These are phyloP conservation scores for Hestina assimilis DNA, from an alignment of 1,140 invertebrate species.

Conservation along the genomic window DNA sequence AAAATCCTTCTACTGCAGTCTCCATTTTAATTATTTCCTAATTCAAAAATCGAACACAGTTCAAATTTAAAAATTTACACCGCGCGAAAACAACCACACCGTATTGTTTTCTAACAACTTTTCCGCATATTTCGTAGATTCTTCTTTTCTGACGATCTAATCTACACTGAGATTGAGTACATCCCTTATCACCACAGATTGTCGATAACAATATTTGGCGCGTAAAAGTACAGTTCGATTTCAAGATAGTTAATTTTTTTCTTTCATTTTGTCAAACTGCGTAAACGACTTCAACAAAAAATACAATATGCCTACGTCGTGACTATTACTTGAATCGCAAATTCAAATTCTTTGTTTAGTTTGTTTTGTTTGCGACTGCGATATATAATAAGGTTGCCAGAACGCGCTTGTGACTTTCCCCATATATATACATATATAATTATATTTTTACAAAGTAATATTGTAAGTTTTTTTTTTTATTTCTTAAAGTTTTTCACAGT, in stretches of 20 bases:
- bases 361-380: constrained; percentile 13
- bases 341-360: constrained; percentile 12
- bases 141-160: constrained; percentile 50
- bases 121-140: constrained; percentile 27
- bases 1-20: constrained; percentile 40
- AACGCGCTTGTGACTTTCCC: background rate
- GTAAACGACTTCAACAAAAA: constrained; percentile 3
- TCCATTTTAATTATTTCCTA: constrained; percentile 33
- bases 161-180: constrained; percentile 64
- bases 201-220: constrained; percentile 25
- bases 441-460: no score
- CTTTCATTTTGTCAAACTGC: constrained; percentile 27
- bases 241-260: constrained; percentile 2
- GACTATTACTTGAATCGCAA: constrained; percentile 15
- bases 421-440: no score
- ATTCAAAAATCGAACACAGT: constrained; percentile 11
- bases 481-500: no score
- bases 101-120: constrained; percentile 11
- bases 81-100: constrained; percentile 3
- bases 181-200: constrained; percentile 41
- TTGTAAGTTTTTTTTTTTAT: no score
- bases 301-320: constrained; percentile 5
- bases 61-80: background rate
- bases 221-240: constrained; percentile 8
- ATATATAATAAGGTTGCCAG: background rate